phyloP scores from a whole-genome alignment of 2,113 vertebrate genomes.

The Chrysemys picta region DNA sequence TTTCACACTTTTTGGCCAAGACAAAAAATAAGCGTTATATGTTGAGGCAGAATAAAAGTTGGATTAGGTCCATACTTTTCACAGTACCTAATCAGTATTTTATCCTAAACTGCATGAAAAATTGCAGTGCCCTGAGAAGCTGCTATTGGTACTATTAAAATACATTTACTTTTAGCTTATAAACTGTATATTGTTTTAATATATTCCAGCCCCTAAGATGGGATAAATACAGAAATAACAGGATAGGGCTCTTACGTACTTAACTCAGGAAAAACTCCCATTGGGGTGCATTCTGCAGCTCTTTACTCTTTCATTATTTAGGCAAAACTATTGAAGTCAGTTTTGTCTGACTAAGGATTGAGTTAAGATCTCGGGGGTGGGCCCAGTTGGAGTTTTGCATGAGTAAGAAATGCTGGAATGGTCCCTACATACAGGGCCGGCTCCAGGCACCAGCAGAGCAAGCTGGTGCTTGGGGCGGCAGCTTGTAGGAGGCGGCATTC shows the following conservation, averaged over 20 bases:
- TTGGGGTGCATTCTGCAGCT: slow-evolving; percentile 23
- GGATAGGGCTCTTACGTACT: slow-evolving; percentile 18
- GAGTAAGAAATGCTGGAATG: background rate
- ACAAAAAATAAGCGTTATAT: background rate
- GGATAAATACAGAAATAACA: slow-evolving; percentile 59
- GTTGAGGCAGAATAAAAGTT: background rate
- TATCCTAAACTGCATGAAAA: background rate
- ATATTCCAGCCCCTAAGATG: slow-evolving; percentile 35
- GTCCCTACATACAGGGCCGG: background rate
- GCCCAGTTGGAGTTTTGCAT: background rate
- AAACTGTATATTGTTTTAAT: background rate
- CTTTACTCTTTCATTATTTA: slow-evolving; percentile 63
- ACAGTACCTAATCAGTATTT: background rate
- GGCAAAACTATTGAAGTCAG: slow-evolving; percentile 39
- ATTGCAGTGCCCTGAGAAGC: background rate
- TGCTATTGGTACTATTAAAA: background rate
- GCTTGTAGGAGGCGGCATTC: too few species aligned
- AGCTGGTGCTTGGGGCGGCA: too few species aligned
- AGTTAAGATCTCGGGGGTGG: slow-evolving; percentile 4
- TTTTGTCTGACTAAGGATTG: background rate
- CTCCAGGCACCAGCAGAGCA: too few species aligned
- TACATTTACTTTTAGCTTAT: background rate
- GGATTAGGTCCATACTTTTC: background rate
- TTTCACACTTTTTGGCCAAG: background rate
- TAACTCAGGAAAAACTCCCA: slow-evolving; percentile 58